These are phyloP conservation scores for Orientallactaga bullata DNA, from an alignment of 2,113 vertebrate genomes.

Conservation along the genomic window DNA sequence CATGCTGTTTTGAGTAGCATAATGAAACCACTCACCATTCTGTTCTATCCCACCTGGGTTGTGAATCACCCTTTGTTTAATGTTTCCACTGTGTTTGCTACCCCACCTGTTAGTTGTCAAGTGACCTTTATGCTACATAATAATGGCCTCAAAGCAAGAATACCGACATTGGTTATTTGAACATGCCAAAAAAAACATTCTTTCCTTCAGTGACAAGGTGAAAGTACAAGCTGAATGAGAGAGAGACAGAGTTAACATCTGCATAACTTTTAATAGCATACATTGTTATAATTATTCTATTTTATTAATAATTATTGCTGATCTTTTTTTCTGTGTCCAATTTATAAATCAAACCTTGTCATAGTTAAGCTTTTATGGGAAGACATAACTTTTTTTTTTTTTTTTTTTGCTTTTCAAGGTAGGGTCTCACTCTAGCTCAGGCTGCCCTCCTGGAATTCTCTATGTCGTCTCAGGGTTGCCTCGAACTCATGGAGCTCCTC, in stretches of 20 bases:
- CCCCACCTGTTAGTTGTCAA: not conserved
- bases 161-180: not conserved
- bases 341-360: not conserved
- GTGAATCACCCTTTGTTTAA: not conserved
- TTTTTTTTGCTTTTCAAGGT: no score
- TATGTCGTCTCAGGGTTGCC: no score
- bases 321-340: not conserved
- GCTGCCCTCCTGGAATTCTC: no score
- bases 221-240: not conserved
- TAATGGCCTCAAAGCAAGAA: not conserved
- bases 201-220: not conserved
- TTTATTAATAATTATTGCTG: not conserved
- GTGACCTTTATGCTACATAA: not conserved
- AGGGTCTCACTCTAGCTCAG: no score
- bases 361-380: not conserved
- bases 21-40: not conserved
- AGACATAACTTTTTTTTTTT: no score
- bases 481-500: no score
- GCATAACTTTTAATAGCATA: not conserved
- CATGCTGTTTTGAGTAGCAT: not conserved
- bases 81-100: not conserved
- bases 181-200: not conserved
- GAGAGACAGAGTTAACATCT: not conserved
- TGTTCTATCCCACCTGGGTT: no score
- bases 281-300: not conserved